Evolutionary conservation across 2,888 invertebrate species (phyloP).

Genomic region (Aleiodes alternator): DNA sequence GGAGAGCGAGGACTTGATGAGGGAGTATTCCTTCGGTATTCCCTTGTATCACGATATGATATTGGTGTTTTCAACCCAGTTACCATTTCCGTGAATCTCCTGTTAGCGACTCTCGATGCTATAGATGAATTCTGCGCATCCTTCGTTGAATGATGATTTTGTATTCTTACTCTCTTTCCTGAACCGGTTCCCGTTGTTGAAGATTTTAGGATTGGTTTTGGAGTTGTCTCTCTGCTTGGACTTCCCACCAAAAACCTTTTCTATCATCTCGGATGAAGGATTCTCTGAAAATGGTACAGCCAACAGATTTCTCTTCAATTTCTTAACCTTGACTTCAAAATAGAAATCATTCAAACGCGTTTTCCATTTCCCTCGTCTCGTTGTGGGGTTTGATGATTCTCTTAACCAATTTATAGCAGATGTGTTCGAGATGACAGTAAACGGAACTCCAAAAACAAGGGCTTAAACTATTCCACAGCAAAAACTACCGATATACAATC

Average conservation of each 20-base stretch:
- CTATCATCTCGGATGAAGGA: no score
- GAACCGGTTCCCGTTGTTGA: no score
- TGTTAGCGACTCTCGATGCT: neutral
- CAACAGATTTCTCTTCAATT: neutral
- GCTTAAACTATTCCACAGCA: conserved; percentile 24
- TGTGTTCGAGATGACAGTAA: neutral
- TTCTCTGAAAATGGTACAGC: no score
- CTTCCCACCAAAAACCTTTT: no score
- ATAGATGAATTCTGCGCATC: no score
- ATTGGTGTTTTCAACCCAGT: neutral
- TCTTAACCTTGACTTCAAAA: neutral
- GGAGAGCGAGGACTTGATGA: no score
- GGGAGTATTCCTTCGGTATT: no score
- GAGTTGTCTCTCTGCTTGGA: no score
- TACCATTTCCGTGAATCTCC: neutral
- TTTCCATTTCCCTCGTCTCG: neutral
- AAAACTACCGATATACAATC: conserved; percentile 22
- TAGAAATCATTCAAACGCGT: neutral
- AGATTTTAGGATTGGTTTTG: no score
- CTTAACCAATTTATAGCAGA: neutral
- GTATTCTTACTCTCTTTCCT: no score
- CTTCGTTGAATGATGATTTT: no score
- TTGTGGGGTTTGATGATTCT: neutral
- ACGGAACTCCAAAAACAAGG: conserved; percentile 28
- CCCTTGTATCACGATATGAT: neutral